A percentile compares a stretch with the other conserved stretches of the same genome.
Conservation (phyloP, 2,888 invertebrate genomes). For the Blera fallax region DNA sequence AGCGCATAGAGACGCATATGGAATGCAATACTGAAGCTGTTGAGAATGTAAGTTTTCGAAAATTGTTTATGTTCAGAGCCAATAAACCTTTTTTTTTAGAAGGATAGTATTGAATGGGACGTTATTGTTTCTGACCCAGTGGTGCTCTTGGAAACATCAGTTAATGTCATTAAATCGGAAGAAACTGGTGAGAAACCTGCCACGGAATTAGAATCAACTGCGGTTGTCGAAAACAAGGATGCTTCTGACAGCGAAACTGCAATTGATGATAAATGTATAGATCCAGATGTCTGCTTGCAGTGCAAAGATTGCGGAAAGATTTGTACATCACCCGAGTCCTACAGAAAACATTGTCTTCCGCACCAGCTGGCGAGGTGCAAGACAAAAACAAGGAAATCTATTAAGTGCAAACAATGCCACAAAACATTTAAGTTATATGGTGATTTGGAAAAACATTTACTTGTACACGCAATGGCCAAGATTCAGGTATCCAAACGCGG, state of each 20-base stretch:
- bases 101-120: not conserved
- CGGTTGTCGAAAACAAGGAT: not conserved
- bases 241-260: not conserved
- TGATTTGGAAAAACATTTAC: conserved; percentile 23
- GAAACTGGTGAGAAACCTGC: not conserved
- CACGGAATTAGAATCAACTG: not conserved
- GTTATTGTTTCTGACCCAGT: not conserved
- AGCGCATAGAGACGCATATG: not conserved
- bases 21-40: not conserved
- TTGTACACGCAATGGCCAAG: conserved; percentile 20
- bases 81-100: not conserved
- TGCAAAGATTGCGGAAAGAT: conserved; percentile 30
- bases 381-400: conserved; percentile 7
- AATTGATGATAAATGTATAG: not conserved
- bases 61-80: not conserved
- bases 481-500: conserved; percentile 1
- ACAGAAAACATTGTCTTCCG: conserved; percentile 11
- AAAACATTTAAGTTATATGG: conserved; percentile 14
- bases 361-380: conserved; percentile 6
- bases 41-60: not conserved
- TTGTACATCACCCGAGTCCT: conserved; percentile 9
- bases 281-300: conserved; percentile 1
- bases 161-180: not conserved
- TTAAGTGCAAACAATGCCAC: conserved; percentile 24
- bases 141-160: not conserved